These are phyloP conservation scores for Yoshiicerus persimilis DNA, from an alignment of 1,140 invertebrate genomes.

Conservation along the genomic window DNA sequence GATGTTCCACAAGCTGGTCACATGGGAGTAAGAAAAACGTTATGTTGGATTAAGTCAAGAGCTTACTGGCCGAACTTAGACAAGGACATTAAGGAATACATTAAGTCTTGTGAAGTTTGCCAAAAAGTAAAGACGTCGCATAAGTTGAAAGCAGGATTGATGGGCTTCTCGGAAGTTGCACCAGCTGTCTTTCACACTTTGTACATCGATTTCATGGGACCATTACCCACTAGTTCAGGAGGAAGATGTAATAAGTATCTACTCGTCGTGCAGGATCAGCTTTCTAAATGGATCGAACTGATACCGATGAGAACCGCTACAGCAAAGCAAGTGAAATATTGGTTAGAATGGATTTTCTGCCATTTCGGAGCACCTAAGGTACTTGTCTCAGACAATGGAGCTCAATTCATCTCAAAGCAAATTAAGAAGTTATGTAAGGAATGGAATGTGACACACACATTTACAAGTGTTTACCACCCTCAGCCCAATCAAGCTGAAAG, in stretches of 20 bases:
- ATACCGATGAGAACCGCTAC: constrained; percentile 12
- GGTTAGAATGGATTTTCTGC: constrained; percentile 28
- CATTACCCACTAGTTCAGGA: background rate
- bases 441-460: constrained; percentile 37
- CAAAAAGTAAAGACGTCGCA: constrained; percentile 8
- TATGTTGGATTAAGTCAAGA: background rate
- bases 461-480: constrained; percentile 53
- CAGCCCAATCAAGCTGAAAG: constrained; percentile 55
- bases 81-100: constrained; percentile 24
- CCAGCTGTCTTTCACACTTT: background rate
- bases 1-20: background rate
- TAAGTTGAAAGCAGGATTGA: background rate
- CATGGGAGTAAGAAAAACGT: constrained; percentile 22
- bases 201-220: background rate
- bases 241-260: constrained; percentile 25
- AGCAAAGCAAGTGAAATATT: background rate
- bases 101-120: constrained; percentile 22
- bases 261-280: background rate
- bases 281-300: constrained; percentile 33
- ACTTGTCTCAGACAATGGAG: background rate
- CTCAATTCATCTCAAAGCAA: constrained; percentile 16
- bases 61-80: constrained; percentile 19
- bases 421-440: constrained; percentile 7
- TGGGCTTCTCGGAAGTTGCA: background rate
- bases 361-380: constrained; percentile 12